phyloP scores from a whole-genome alignment of 2,888 invertebrate genomes.

The Xestia c-nigrum region DNA sequence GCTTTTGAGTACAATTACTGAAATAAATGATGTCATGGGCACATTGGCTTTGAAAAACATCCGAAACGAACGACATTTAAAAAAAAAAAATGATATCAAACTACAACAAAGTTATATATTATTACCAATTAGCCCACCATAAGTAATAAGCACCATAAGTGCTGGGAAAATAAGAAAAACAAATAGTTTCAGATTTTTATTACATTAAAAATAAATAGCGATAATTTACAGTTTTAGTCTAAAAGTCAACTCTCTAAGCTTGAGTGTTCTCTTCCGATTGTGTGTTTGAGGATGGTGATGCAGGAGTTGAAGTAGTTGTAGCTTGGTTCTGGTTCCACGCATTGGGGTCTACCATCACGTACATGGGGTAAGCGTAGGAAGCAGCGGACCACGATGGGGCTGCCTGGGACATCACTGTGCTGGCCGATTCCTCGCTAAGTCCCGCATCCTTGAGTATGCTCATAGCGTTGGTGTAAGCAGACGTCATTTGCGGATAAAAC shows the following conservation, averaged over 20 bases:
- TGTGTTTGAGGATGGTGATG: slow-evolving; percentile 55
- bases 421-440: slow-evolving; percentile 74
- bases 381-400: slow-evolving; percentile 79
- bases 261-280: slow-evolving; percentile 58
- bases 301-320: slow-evolving; percentile 66
- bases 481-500: slow-evolving; percentile 85
- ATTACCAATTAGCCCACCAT: no score
- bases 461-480: slow-evolving; percentile 81
- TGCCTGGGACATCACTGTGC: slow-evolving; percentile 69
- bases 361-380: slow-evolving; percentile 81
- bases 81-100: background rate
- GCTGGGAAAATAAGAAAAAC: slow-evolving; percentile 5
- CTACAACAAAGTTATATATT: no score
- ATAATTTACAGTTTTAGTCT: slow-evolving; percentile 32
- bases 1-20: background rate
- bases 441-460: slow-evolving; percentile 78
- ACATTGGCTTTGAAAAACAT: background rate
- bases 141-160: no score
- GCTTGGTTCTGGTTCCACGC: slow-evolving; percentile 78
- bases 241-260: slow-evolving; percentile 24
- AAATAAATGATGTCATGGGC: background rate
- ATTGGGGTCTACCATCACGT: slow-evolving; percentile 83
- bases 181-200: slow-evolving; percentile 38
- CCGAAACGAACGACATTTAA: background rate
- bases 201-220: slow-evolving; percentile 59